Base-by-base conservation (phyloP, 1,140 invertebrate species). In the Pogonomyrmex californicus region DNA sequence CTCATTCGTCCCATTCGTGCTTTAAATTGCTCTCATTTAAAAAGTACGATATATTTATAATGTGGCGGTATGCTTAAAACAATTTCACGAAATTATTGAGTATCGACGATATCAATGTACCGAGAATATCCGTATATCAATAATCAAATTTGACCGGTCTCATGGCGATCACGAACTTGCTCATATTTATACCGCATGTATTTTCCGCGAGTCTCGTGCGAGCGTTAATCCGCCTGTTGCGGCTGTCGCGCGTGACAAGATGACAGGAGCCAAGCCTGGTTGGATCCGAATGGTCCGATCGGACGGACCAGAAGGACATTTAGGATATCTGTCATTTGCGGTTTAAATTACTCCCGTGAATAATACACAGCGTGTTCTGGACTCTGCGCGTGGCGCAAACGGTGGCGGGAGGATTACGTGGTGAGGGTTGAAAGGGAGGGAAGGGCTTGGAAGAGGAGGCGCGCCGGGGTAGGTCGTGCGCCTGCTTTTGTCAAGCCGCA, bases 261-360 rank as follows among this genome's bases (percentile, higher is more conserved):
- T 36, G 75, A 81, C 73, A 14, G 47, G 38, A 60, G 70, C 44
- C 17, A 36, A 86, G 54, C 66, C 56, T 58, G 79, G 60, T 14
- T 62, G 71, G 7, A 73, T 60, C 44, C 23, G 30, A 70, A 23
- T 65, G 73, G 82, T 85, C 78, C 78, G 73, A 90, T 89, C 76
- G 58, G 36, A 36, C 56, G n/a, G 62, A 41, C 30, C 23, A 51
- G 23, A 47, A 62, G 33, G 63, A 66, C 75, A 71, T 70, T 81
- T 41, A 83, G 71, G 38, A 86, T 86, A 88, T 90, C 77, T 47
- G 76, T 89, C 78, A 65, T 56, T 49, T 71, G 77, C 86, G 77
- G 73, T 86, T 91, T 91, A 85, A 88, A 91, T 91, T 88, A 86
- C 73, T 88, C 88, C 88, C n/a, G 6, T 65, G 90, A 90, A 88